Evolutionary conservation across 2,113 vertebrate genomes (phyloP).

Genomic region (Glaucidium brasilianum): DNA sequence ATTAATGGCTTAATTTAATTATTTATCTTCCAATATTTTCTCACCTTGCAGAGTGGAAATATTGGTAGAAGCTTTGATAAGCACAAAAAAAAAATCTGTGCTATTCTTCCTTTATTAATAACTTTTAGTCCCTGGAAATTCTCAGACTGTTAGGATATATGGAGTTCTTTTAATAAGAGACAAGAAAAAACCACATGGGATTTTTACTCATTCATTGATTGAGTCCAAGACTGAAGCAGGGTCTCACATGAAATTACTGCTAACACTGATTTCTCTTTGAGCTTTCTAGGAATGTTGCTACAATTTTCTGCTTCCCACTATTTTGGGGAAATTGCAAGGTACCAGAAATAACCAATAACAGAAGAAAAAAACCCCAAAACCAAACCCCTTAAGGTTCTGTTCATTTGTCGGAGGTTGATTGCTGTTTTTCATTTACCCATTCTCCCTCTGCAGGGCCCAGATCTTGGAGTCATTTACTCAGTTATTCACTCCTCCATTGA

Average conservation of each 20-base stretch:
- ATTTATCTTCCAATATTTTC: slow-evolving; percentile 17
- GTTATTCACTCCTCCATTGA: not conserved
- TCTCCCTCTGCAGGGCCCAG: not conserved
- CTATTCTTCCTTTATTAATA: not conserved
- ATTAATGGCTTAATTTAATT: slow-evolving; percentile 15
- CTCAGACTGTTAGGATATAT: not conserved
- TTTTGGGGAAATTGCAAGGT: not conserved
- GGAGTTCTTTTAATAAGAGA: not conserved
- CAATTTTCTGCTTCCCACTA: not conserved
- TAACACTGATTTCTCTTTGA: not conserved
- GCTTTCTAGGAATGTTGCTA: not conserved
- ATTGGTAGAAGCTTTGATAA: not conserved
- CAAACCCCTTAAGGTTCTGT: not conserved
- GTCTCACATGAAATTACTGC: not conserved
- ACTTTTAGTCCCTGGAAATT: not conserved
- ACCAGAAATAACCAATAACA: not conserved
- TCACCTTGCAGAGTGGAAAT: not conserved
- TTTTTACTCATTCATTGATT: not conserved
- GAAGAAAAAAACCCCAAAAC: not conserved
- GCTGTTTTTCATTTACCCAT: not conserved
- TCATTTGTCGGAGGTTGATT: not conserved
- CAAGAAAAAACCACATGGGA: not conserved
- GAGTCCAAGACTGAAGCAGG: not conserved
- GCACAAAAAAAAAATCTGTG: not conserved
- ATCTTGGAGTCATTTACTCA: not conserved